These are phyloP conservation scores for Habrosyne pyritoides DNA, from an alignment of 2,888 invertebrate species.

Conservation along the genomic window DNA sequence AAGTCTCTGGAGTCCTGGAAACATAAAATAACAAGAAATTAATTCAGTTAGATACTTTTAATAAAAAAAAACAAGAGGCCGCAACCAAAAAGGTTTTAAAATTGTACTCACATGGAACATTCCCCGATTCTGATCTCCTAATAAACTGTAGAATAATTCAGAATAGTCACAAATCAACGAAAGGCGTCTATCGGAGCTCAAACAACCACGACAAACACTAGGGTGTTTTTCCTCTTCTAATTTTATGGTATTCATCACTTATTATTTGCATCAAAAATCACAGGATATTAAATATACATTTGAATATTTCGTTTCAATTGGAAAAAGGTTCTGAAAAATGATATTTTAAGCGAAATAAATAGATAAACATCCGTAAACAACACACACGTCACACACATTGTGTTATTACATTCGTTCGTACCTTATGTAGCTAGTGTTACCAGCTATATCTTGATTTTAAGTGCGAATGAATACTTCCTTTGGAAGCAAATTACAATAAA, in stretches of 20 bases:
- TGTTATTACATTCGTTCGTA: too few relatives aligned
- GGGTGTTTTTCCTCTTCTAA: background rate
- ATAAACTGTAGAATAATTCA: background rate
- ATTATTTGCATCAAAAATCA: background rate
- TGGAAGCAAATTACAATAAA: too few relatives aligned
- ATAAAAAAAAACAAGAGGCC: too few relatives aligned
- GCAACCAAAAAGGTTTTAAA: background rate
- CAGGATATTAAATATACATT: background rate
- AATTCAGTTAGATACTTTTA: background rate
- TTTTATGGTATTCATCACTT: background rate
- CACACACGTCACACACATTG: background rate
- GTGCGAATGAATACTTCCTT: too few relatives aligned
- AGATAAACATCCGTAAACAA: background rate
- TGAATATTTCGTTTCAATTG: background rate
- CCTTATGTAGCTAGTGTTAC: too few relatives aligned
- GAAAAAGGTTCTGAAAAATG: background rate
- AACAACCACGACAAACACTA: background rate
- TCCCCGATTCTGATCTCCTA: background rate
- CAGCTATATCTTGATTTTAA: too few relatives aligned
- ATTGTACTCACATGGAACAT: background rate
- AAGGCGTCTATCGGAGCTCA: background rate
- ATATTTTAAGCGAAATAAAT: background rate
- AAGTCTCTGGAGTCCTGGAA: constrained; percentile 25
- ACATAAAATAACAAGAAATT: constrained; percentile 9
- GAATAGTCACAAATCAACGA: background rate